A percentile compares a stretch with the other conserved stretches of the same genome.
phyloP scores from a whole-genome alignment of 1,140 invertebrate genomes.

The Ceratina calcarata region DNA sequence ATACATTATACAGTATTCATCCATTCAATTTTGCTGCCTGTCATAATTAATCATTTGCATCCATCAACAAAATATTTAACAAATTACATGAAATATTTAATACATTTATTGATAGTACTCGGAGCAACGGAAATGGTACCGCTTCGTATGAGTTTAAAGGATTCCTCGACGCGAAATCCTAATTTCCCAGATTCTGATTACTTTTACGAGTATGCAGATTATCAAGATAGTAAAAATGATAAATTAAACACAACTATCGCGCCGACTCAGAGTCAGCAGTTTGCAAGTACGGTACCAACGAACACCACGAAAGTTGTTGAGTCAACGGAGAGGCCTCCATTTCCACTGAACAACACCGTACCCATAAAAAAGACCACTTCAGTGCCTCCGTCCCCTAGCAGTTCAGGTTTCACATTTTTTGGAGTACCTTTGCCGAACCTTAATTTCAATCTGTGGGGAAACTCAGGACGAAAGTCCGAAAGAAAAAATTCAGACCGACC shows the following conservation, averaged over 20 bases:
- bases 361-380: conserved; percentile 61
- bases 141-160: conserved; percentile 68
- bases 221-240: conserved; percentile 81
- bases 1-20: conserved; percentile 17
- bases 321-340: conserved; percentile 30
- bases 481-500: conserved; percentile 76
- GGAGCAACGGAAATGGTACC: conserved; percentile 61
- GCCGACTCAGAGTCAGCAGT: neutral
- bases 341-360: conserved; percentile 47
- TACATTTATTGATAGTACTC: conserved; percentile 46
- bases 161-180: conserved; percentile 78
- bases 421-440: conserved; percentile 89
- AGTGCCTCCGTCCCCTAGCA: conserved; percentile 74
- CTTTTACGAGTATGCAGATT: conserved; percentile 90
- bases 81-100: neutral
- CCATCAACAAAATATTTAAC: no score
- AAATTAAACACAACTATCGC: conserved; percentile 7
- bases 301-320: conserved; percentile 34
- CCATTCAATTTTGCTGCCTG: no score
- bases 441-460: conserved; percentile 85
- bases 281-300: conserved; percentile 4
- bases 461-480: conserved; percentile 79
- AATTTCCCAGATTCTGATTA: conserved; percentile 88
- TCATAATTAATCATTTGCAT: neutral
- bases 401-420: conserved; percentile 89